Percentiles rank a stretch among this genome's conserved stretches.
phyloP scores from a whole-genome alignment of 1,140 invertebrate genomes.

The Drosophila rufa region DNA sequence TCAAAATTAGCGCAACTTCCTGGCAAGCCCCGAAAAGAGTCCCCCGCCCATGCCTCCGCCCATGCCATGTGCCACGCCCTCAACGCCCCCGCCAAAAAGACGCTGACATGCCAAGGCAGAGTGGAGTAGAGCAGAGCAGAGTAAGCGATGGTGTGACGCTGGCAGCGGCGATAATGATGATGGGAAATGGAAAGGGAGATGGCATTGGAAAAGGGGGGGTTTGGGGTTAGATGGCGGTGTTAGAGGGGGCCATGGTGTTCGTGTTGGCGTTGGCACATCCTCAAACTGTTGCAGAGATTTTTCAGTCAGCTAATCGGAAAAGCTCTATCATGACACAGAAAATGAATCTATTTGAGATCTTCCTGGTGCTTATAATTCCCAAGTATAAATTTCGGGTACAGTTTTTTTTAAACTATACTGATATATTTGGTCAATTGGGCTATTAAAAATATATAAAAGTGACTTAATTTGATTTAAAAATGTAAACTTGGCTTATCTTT shows the following conservation, averaged over 20 bases:
- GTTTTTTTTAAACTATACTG: too few relatives aligned
- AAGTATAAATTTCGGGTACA: not conserved
- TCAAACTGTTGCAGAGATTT: conserved; percentile 27
- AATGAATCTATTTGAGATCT: too few relatives aligned
- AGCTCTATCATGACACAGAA: not conserved
- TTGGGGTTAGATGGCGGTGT: not conserved
- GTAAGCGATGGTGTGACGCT: conserved; percentile 40
- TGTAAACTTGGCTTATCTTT: too few relatives aligned
- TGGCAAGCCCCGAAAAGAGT: conserved; percentile 62
- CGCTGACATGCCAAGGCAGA: conserved; percentile 41
- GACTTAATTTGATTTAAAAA: too few relatives aligned
- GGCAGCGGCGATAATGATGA: conserved; percentile 28
- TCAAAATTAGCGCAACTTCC: conserved; percentile 74
- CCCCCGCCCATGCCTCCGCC: conserved; percentile 20
- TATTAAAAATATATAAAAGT: too few relatives aligned
- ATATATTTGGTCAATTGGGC: too few relatives aligned
- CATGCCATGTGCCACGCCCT: conserved; percentile 11
- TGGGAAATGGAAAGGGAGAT: conserved; percentile 23
- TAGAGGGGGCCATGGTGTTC: not conserved
- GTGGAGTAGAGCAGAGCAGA: not conserved
- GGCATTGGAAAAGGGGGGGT: conserved; percentile 11
- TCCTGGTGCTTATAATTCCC: not conserved
- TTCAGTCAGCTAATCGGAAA: conserved; percentile 13
- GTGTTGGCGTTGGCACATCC: conserved; percentile 15
- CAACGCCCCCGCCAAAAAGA: conserved; percentile 14